Conservation (phyloP, 2,797 vertebrate species). For the Mionectes olivaceus region DNA sequence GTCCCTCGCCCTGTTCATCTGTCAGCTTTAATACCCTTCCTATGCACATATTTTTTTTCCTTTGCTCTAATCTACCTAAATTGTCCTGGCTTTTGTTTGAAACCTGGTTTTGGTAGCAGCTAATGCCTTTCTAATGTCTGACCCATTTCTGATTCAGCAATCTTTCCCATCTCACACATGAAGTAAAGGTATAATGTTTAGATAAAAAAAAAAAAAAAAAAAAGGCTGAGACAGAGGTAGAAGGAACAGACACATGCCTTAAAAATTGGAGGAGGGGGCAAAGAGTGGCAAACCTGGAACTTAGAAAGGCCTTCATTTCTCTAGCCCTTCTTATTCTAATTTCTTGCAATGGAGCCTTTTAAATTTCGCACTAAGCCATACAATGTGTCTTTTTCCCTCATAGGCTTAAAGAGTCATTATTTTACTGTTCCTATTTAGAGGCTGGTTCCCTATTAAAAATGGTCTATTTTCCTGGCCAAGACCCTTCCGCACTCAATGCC, state of each 20-base stretch:
- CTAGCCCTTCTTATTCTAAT: background rate
- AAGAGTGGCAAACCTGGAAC: slow-evolving; percentile 16
- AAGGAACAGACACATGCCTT: background rate
- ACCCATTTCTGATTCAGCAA: slow-evolving; percentile 75
- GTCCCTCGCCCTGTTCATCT: slow-evolving; percentile 95
- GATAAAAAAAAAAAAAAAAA: slow-evolving; percentile 25
- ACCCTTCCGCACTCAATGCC: slow-evolving; percentile 33
- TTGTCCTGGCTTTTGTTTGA: slow-evolving; percentile 88
- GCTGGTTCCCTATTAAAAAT: slow-evolving; percentile 42
- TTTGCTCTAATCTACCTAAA: slow-evolving; percentile 88
- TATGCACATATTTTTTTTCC: slow-evolving; percentile 86
- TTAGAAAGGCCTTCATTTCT: slow-evolving; percentile 15
- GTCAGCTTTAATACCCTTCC: slow-evolving; percentile 98
- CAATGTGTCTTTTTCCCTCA: background rate
- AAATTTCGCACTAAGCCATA: slow-evolving; percentile 17
- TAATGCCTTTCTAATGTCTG: slow-evolving; percentile 80
- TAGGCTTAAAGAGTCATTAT: slow-evolving; percentile 43
- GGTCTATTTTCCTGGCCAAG: slow-evolving; percentile 12
- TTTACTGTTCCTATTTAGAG: background rate
- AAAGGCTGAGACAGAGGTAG: background rate
- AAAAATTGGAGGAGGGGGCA: slow-evolving; percentile 18
- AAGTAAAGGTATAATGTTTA: slow-evolving; percentile 71
- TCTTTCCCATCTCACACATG: slow-evolving; percentile 46
- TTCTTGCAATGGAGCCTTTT: slow-evolving; percentile 26
- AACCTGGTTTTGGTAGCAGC: slow-evolving; percentile 84